phyloP scores from a whole-genome alignment of 2,888 invertebrate genomes.

The Amblyteles armatorius region DNA sequence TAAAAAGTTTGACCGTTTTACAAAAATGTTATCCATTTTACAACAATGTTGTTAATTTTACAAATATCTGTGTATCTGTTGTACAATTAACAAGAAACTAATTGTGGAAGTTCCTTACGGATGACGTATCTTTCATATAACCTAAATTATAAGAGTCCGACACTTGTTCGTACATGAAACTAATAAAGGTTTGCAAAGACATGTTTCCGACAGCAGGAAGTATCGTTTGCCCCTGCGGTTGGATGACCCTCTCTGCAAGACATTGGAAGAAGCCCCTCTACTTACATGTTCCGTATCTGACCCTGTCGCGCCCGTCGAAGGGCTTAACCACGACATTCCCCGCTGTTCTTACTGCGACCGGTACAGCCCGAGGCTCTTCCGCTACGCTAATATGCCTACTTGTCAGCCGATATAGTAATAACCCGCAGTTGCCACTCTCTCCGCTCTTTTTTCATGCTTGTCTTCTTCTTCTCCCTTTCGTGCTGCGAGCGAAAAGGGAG shows the following conservation, averaged over 20 bases:
- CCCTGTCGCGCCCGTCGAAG: constrained; percentile 48
- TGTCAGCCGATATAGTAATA: constrained; percentile 49
- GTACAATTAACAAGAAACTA: no score
- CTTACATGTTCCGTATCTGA: constrained; percentile 63
- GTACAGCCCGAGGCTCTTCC: constrained; percentile 19
- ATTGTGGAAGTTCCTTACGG: no score
- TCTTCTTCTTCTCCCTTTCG: constrained; percentile 26
- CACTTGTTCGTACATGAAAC: constrained; percentile 17
- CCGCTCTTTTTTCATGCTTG: background rate
- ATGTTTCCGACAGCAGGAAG: constrained; percentile 61
- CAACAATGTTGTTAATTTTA: no score
- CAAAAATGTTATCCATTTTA: no score
- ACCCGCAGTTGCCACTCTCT: background rate
- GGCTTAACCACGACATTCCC: constrained; percentile 19
- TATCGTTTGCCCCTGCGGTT: constrained; percentile 53
- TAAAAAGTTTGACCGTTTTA: no score
- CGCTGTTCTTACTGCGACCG: constrained; percentile 6
- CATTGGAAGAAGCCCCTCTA: constrained; percentile 52
- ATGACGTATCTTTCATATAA: no score
- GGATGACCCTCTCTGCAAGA: constrained; percentile 50
- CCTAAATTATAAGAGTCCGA: background rate
- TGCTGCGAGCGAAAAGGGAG: constrained; percentile 55
- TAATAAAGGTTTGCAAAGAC: constrained; percentile 17
- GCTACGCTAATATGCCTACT: constrained; percentile 21
- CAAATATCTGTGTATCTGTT: no score